phyloP scores from a whole-genome alignment of 1,140 invertebrate species.

The Streblospio benedicti region DNA sequence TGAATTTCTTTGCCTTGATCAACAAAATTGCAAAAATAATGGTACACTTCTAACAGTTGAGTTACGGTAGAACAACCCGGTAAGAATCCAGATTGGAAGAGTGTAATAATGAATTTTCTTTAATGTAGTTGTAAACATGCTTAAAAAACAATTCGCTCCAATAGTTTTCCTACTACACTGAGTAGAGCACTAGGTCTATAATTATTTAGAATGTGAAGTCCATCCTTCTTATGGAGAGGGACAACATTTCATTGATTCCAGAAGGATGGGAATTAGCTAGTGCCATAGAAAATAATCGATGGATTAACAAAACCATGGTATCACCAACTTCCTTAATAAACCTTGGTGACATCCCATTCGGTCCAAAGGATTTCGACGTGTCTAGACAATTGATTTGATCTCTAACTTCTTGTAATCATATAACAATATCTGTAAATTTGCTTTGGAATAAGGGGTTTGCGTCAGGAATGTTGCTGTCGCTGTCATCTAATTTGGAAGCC shows the following conservation, averaged over 20 bases:
- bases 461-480: too few species aligned
- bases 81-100: not conserved
- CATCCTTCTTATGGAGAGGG: not conserved
- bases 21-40: not conserved
- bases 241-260: not conserved
- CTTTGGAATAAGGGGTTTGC: too few species aligned
- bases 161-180: constrained; percentile 1
- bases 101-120: not conserved
- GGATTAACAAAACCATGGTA: not conserved
- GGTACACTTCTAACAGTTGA: not conserved
- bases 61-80: not conserved
- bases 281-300: not conserved
- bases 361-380: not conserved
- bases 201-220: not conserved
- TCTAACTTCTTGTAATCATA: too few species aligned
- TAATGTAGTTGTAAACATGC: not conserved
- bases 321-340: not conserved
- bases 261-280: not conserved
- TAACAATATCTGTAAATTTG: too few species aligned
- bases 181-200: constrained; percentile 6
- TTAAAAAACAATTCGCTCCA: not conserved
- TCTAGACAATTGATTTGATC: too few species aligned
- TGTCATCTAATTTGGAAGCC: too few species aligned
- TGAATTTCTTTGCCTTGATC: not conserved
- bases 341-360: not conserved